A percentile compares a stretch with the other conserved stretches of the same genome.
These are phyloP conservation scores for Disparrhopalites patrizii DNA, from an alignment of 2,888 invertebrate genomes.

Conservation along the genomic window DNA sequence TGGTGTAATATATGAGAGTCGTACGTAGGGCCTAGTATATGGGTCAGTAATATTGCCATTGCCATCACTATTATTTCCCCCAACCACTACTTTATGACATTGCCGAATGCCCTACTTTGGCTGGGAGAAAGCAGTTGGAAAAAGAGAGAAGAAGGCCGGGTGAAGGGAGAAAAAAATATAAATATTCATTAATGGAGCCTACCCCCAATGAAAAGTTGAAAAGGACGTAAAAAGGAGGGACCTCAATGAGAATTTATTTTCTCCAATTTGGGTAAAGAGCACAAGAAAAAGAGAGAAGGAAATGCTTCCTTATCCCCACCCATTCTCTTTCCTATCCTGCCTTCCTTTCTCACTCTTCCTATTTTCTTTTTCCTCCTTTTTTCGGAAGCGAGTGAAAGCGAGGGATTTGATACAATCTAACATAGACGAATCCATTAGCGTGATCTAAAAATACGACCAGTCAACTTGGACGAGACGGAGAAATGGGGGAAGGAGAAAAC, in stretches of 20 bases:
- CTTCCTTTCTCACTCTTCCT: not conserved
- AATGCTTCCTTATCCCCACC: too few species aligned
- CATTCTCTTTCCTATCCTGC: too few species aligned
- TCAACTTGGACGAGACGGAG: not conserved
- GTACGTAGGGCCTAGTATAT: too few species aligned
- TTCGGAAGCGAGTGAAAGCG: too few species aligned
- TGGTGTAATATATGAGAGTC: too few species aligned
- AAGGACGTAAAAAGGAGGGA: constrained; percentile 27
- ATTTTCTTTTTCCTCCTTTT: constrained; percentile 9
- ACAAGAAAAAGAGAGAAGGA: too few species aligned
- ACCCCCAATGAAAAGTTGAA: constrained; percentile 43
- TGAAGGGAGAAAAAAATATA: constrained; percentile 33
- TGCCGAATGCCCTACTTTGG: not conserved
- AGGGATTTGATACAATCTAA: constrained; percentile 19
- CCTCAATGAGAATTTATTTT: constrained; percentile 47
- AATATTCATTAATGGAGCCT: constrained; percentile 47
- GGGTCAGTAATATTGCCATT: too few species aligned
- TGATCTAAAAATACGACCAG: constrained; percentile 31
- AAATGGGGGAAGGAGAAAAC: not conserved
- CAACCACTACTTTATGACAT: not conserved
- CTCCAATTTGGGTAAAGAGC: constrained; percentile 33
- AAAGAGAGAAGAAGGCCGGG: not conserved
- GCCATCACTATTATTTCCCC: too few species aligned
- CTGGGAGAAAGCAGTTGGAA: not conserved
- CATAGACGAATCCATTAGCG: constrained; percentile 34